A percentile compares a stretch with the other conserved stretches of the same genome.
Conservation (phyloP, 1,140 invertebrate species). For the Aphaenogaster floridana region DNA sequence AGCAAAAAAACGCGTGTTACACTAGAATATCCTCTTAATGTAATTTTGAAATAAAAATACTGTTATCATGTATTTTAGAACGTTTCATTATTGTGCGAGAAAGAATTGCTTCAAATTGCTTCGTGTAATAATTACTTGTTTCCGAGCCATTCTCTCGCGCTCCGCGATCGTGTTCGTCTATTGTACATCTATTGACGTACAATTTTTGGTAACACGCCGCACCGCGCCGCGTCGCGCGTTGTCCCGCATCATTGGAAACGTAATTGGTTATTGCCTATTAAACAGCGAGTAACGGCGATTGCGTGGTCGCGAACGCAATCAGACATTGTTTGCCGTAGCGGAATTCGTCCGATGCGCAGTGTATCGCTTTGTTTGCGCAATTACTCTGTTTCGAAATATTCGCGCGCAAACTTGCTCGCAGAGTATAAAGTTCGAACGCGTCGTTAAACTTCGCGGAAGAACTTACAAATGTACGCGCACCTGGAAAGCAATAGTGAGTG, state of each 20-base stretch:
- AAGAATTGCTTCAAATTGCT: background rate
- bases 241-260: background rate
- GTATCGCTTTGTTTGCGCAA: background rate
- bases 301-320: background rate
- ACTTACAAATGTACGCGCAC: conserved; percentile 1
- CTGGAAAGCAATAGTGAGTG: background rate
- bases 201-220: background rate
- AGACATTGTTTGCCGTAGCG: background rate
- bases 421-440: background rate
- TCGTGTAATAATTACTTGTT: background rate
- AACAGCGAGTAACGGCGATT: background rate
- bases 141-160: background rate
- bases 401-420: background rate
- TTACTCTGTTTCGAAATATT: conserved; percentile 25
- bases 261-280: background rate
- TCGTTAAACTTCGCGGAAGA: conserved; percentile 32
- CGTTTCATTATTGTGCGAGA: background rate
- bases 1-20: too few species aligned
- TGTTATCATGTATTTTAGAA: background rate
- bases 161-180: background rate
- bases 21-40: too few species aligned
- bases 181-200: background rate
- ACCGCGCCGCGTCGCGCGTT: background rate
- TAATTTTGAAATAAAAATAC: background rate
- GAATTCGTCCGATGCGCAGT: background rate